Percentiles rank a stretch among this genome's conserved stretches.
These are phyloP conservation scores for Bucco capensis DNA, from an alignment of 2,113 vertebrate genomes.

Conservation along the genomic window DNA sequence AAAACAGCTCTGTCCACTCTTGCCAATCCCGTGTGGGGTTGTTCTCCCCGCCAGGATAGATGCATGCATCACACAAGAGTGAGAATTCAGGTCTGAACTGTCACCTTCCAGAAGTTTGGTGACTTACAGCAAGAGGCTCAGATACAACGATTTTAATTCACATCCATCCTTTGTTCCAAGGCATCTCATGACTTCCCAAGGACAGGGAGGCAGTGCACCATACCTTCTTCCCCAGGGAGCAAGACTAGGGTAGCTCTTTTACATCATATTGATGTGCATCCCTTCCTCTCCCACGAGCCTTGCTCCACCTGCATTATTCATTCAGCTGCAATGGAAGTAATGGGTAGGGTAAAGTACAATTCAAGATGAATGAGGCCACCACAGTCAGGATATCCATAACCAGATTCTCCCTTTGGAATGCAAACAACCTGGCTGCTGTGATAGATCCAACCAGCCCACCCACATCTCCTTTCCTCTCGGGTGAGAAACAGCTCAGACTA, in stretches of 20 bases:
- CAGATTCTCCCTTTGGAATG: constrained; percentile 19
- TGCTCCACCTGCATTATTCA: background rate
- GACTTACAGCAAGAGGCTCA: constrained; percentile 15
- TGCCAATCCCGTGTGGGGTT: background rate
- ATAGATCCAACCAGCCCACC: constrained; percentile 25
- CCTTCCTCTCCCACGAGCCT: background rate
- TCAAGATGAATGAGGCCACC: background rate
- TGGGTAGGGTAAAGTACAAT: constrained; percentile 22
- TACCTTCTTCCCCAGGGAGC: background rate
- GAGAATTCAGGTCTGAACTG: background rate
- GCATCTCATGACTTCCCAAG: background rate
- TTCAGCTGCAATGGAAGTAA: constrained; percentile 6
- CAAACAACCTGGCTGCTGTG: background rate
- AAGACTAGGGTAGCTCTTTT: background rate
- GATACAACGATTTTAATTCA: constrained; percentile 1
- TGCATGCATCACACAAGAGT: background rate
- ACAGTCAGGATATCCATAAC: constrained; percentile 5
- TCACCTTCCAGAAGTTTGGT: background rate
- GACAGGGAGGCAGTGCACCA: background rate
- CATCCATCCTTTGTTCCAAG: constrained; percentile 7
- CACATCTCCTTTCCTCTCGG: background rate
- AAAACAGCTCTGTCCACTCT: background rate
- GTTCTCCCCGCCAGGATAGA: background rate
- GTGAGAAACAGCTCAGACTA: constrained; percentile 60
- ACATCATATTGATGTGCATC: background rate